Base-by-base conservation (phyloP, 2,113 vertebrate species). In the Centrocercus urophasianus region DNA sequence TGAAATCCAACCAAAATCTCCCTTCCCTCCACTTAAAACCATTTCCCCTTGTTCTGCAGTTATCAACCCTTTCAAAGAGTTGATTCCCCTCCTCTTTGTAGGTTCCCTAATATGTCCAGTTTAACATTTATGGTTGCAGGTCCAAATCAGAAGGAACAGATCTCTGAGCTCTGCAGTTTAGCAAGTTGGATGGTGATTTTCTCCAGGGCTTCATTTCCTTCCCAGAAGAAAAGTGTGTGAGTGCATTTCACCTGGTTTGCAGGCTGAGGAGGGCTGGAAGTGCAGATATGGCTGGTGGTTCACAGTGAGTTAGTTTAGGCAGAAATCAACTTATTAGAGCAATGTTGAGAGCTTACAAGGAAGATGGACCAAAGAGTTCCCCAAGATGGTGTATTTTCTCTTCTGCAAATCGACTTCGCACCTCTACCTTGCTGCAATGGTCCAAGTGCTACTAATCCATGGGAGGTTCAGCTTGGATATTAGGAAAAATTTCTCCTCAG, bases 281-380 rank as follows among this genome's bases (percentile, higher is more conserved):
- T 24, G 61, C 28, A 52, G 43, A 32, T 5, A 16, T 10, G 13
- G 13, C 0, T 1, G 9, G 2, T 60, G 16, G 28, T 30, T 50
- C 38, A 27, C 78, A 71, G 13, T 5, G 21, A 38, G 15, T 18
- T 34, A 64, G 24, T 18, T 73, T 13, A 48, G 42, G 11, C 17
- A 63, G 18, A 78, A 74, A 63, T 22, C 17, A 36, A 20, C 27
- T 25, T 79, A 56, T 66, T 30, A 61, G 20, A 52, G 40, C 45
- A 91, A 25, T 22, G 57, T 43, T 13, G 15, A 67, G n/a, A 61
- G 32, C 20, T 66, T 48, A 3, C 8, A 32, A 67, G 14, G 36
- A 75, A 83, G 21, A 50, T 3, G 5, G 13, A 91, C 25, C 17
- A 56, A 52, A 56, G 27, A 5, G 18, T 71, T 75, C 25, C 24